Evolutionary conservation across 2,888 invertebrate species (phyloP).

Genomic region (Craniophora ligustri): DNA sequence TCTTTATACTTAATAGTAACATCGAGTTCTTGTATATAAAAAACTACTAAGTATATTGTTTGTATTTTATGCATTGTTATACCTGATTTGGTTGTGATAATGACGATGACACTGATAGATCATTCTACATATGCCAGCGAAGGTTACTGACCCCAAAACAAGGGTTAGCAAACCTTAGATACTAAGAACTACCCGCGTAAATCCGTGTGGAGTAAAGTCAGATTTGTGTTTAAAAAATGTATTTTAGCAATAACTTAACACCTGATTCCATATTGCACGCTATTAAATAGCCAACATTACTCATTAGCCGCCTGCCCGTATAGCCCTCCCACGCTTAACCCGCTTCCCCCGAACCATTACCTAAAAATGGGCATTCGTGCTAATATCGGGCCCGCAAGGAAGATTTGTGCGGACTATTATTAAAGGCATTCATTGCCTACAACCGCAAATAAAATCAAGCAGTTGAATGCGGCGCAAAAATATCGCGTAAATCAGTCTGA

Average conservation of each 20-base stretch:
- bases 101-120: too few species aligned
- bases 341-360: slow-evolving; percentile 49
- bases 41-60: too few species aligned
- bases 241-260: slow-evolving; percentile 28
- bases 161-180: too few species aligned
- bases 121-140: too few species aligned
- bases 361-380: slow-evolving; percentile 52
- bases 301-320: slow-evolving; percentile 51
- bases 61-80: too few species aligned
- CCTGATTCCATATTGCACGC: slow-evolving; percentile 48
- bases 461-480: slow-evolving; percentile 61
- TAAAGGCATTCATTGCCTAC: slow-evolving; percentile 54
- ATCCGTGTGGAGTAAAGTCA: too few species aligned
- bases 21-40: too few species aligned
- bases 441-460: slow-evolving; percentile 59
- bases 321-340: slow-evolving; percentile 53
- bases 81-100: too few species aligned
- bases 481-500: slow-evolving; percentile 70
- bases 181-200: too few species aligned
- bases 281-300: slow-evolving; percentile 51
- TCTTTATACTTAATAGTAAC: too few species aligned
- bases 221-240: too few species aligned
- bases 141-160: too few species aligned
- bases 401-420: slow-evolving; percentile 57
- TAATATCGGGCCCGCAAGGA: slow-evolving; percentile 46